phyloP scores from a whole-genome alignment of 1,140 invertebrate genomes.

The Pogonomyrmex barbatus region DNA sequence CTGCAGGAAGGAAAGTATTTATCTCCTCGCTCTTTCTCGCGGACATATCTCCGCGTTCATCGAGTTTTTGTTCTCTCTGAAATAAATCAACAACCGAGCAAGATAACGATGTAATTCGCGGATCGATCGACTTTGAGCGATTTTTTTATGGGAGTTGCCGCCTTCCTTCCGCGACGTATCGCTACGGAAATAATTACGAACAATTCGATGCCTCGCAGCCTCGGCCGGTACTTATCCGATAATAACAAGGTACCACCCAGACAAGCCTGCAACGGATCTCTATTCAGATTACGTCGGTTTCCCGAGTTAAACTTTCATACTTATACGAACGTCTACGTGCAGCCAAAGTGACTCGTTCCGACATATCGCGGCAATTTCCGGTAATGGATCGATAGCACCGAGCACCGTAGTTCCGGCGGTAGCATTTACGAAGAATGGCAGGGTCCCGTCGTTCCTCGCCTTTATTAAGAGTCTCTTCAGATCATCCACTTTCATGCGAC shows the following conservation, averaged over 20 bases:
- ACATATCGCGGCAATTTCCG: conserved; percentile 90
- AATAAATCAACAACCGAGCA: not conserved
- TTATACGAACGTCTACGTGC: conserved; percentile 92
- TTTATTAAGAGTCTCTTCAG: conserved; percentile 87
- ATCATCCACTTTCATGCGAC: conserved; percentile 88
- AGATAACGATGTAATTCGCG: not conserved
- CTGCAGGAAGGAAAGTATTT: conserved; percentile 18
- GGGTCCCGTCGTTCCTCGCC: conserved; percentile 83
- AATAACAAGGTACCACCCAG: conserved; percentile 93
- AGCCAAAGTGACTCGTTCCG: conserved; percentile 91
- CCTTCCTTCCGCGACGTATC: conserved; percentile 2
- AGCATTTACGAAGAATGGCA: conserved; percentile 91
- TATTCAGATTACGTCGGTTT: not conserved
- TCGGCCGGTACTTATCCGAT: conserved; percentile 88
- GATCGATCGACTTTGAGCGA: too few species aligned
- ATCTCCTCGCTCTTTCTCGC: not conserved
- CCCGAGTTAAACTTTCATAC: not conserved
- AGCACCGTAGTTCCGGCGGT: conserved; percentile 92
- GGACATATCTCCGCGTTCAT: not conserved
- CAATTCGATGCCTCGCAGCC: conserved; percentile 90
- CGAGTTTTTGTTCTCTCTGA: not conserved
- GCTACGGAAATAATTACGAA: conserved; percentile 79
- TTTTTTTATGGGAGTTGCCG: not conserved
- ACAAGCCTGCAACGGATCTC: conserved; percentile 89
- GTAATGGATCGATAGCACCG: conserved; percentile 94